Conservation (phyloP, 2,113 vertebrate genomes). For the Regulus satrapa region DNA sequence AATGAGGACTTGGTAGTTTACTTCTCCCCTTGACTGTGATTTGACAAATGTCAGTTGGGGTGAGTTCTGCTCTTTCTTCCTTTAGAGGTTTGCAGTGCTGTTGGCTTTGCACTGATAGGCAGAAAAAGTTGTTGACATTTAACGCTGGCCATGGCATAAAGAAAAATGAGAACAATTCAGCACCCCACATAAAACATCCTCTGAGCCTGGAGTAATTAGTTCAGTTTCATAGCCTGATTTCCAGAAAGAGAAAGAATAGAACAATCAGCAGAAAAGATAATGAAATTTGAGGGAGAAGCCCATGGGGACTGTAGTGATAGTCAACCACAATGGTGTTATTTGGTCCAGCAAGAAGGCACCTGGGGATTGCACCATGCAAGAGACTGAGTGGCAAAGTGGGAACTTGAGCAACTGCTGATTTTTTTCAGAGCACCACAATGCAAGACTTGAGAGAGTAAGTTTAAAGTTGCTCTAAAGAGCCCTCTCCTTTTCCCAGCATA, state of each 20-base stretch:
- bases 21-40: not conserved
- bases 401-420: not conserved
- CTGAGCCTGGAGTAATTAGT: constrained; percentile 26
- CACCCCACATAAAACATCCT: not conserved
- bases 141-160: not conserved
- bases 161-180: not conserved
- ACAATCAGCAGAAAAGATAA: constrained; percentile 1
- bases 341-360: not conserved
- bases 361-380: not conserved
- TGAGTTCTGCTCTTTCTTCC: not conserved
- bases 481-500: not conserved
- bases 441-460: not conserved
- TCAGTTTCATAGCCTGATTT: constrained; percentile 43
- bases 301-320: not conserved
- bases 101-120: not conserved
- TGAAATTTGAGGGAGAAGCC: not conserved
- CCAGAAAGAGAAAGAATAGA: not conserved
- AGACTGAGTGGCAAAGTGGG: not conserved
- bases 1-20: not conserved
- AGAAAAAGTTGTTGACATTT: not conserved
- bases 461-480: not conserved
- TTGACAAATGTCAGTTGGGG: not conserved
- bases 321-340: not conserved
- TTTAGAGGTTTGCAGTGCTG: not conserved
- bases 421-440: not conserved